Evolutionary conservation across 2,113 vertebrate genomes (phyloP), one percentile per base, ranked within the genome.

Genomic region (Hemibagrus wyckioides): DNA sequence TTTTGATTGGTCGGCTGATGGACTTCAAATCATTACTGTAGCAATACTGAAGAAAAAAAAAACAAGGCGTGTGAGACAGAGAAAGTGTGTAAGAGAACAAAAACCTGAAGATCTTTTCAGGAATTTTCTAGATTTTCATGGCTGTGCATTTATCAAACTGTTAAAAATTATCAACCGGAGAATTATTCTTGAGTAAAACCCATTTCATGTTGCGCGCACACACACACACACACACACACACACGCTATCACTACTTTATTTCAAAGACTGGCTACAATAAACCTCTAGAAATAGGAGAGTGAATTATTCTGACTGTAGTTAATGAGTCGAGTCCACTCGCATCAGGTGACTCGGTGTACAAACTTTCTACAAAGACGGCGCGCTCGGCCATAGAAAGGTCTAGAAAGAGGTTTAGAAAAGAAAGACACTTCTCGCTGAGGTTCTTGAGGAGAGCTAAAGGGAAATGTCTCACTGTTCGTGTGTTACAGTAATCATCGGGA

Each of bases 311-410:
- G 56, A 25, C 63, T 71, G 77, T 48, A 57, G 21, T 14, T 69
- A 11, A 23, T 1, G n/a, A 54, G 8, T 54, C 30, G 79, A 36
- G 4, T 80, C 10, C 28, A 2, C 17, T 56, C 52, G 19, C 52
- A 23, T 56, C 76, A 33, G 17, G 41, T 48, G 73, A 76, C 44
- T 65, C 85, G 36, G 59, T 57, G 86, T 91, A 87, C 87, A 89
- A 93, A 90, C 89, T 89, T 87, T 87, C 90, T 93, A 94, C 90
- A 94, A 94, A 95, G 94, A 93, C 92, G 89, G 87, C 88, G 88
- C 76, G 50, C 90, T 41, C 28, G 65, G 91, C 88, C 90, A 90
- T 95, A 95, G 88, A 95, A 95, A 95, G 61, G 75, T 88, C 85
- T 92, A 94, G 91, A 95, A 95, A 95, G 91, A 93, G 82, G 63